Evolutionary conservation across 2,113 vertebrate genomes (phyloP).

Genomic region (Lophochroa leadbeateri): DNA sequence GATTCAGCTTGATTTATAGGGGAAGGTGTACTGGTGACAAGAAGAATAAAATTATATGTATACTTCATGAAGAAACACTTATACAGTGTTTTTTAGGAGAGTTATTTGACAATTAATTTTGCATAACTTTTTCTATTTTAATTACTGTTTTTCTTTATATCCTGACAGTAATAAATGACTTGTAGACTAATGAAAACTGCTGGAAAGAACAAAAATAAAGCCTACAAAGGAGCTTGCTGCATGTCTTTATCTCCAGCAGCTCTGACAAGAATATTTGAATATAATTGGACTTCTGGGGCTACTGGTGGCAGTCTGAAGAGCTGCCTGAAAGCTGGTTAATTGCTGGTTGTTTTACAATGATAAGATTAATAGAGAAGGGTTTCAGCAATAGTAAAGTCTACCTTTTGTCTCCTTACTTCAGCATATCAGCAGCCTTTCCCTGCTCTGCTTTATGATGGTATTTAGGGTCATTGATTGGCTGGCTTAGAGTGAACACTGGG

Average conservation of each 20-base stretch:
- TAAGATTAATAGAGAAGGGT: not conserved
- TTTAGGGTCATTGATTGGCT: not conserved
- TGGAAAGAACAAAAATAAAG: not conserved
- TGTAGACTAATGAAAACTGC: constrained; percentile 11
- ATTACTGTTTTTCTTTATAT: constrained; percentile 20
- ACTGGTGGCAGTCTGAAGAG: not conserved
- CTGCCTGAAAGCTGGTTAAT: not conserved
- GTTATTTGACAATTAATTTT: constrained; percentile 13
- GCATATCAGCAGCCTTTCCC: not conserved
- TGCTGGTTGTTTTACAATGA: not conserved
- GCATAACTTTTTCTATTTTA: not conserved
- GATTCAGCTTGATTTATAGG: not conserved
- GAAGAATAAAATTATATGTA: not conserved
- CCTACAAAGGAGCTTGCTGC: not conserved
- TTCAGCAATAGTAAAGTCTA: not conserved
- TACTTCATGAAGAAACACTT: not conserved
- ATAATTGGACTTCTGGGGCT: constrained; percentile 4
- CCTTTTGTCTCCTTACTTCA: not conserved
- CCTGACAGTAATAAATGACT: not conserved
- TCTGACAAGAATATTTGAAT: constrained; percentile 24
- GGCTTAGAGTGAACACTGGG: not conserved
- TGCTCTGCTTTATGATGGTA: not conserved
- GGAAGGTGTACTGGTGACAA: not conserved
- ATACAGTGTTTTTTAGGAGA: not conserved
- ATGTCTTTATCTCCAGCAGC: constrained; percentile 1